Evolutionary conservation across 2,888 invertebrate genomes (phyloP), one percentile per base, ranked within the genome.

Genomic region (Pilophorus perplexus): DNA sequence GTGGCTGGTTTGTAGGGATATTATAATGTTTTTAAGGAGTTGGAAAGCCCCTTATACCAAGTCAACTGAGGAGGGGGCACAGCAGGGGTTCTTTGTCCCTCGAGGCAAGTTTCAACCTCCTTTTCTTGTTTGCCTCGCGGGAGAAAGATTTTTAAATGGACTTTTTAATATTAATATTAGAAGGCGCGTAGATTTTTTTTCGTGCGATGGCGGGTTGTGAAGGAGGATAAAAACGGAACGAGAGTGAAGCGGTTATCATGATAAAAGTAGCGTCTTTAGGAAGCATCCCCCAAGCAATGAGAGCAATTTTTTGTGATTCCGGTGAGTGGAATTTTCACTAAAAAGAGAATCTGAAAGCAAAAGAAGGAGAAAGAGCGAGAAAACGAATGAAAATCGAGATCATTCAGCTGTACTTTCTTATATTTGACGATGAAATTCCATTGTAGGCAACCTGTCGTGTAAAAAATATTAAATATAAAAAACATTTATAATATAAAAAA

Each of bases 121-220:
- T 48, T 48, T 22, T 22, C 23, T 48, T 48, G 48, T 48, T 48
- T 48, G 48, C 48, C 48, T 48, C 48, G 46, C 10, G 16, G 48
- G 18, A 46, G 12, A 46, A n/a, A 23, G 23, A 48, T 48, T 48
- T 48, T 48, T 48, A 22, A 48, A 48, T 48, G 48, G 48, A 48
- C 48, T 48, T 48, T 48, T 48, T 48, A 48, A 48, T 48, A 48
- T 48, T 48, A 48, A 48, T 48, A 48, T 48, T 14, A 22, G 22
- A 22, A 22, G 23, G 5, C 20, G 46, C 33, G 33, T 6, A 33
- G 33, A 33, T 33, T 33, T 33, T 33, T 33, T 12, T 8, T 8
- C 33, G 33, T 6, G 33, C 33, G 33, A 12, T 33, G 33, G 12
- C 6, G 33, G 12, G 33, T 12, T 6, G 12, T 33, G 33, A 12